A percentile compares a stretch with the other conserved stretches of the same genome.
phyloP scores from a whole-genome alignment of 2,888 invertebrate species.

The Cabera pusaria region DNA sequence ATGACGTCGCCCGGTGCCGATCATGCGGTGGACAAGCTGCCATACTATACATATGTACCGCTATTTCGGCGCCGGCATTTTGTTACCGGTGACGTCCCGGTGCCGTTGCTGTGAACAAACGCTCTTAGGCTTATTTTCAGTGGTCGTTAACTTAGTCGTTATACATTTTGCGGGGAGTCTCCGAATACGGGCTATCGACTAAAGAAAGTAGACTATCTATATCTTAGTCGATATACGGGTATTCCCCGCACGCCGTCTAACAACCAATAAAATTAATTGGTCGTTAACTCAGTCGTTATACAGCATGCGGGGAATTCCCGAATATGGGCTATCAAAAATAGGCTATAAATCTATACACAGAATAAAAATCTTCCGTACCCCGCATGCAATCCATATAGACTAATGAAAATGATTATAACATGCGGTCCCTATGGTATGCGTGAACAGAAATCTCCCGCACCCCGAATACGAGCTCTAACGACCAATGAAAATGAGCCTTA shows the following conservation, averaged over 20 bases:
- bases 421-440: not conserved
- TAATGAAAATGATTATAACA: not conserved
- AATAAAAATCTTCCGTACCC: too few relatives aligned
- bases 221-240: not conserved
- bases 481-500: not conserved
- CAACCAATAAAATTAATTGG: too few relatives aligned
- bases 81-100: too few relatives aligned
- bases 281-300: too few relatives aligned
- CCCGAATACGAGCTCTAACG: slow-evolving; percentile 5
- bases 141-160: not conserved
- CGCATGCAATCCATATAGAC: too few relatives aligned
- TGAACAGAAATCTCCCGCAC: slow-evolving; percentile 5
- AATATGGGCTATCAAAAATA: slow-evolving; percentile 3
- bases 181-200: not conserved
- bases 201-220: not conserved
- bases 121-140: slow-evolving; percentile 1
- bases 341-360: too few relatives aligned
- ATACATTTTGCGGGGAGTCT: not conserved
- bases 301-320: slow-evolving; percentile 3
- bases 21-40: too few relatives aligned
- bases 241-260: too few relatives aligned
- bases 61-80: too few relatives aligned
- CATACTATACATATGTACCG: too few relatives aligned
- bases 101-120: too few relatives aligned
- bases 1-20: too few relatives aligned